Evolutionary conservation across 2,888 invertebrate genomes (phyloP), one percentile per base, ranked within the genome.

Genomic region (Leptogaster cylindrica): DNA sequence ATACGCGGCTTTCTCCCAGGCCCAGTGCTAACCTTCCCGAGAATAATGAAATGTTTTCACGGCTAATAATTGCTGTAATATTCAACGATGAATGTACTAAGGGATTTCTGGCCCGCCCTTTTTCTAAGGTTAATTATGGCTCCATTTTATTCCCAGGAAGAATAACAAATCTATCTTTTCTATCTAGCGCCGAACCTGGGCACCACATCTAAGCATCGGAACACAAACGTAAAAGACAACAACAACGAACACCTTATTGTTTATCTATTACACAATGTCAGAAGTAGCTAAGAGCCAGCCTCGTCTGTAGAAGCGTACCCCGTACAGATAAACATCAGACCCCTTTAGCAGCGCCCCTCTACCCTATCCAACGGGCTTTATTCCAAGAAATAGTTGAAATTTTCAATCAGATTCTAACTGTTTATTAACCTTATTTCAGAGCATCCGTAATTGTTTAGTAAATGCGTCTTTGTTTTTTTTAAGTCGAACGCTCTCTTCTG

Each of bases 381-480:
- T 63, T 44, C 51, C 44, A 31, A 64, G 67, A 67, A 64, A 67
- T 51, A 23, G 44, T 63, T 51, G 48, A 63, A 61, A 66, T 66
- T 55, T 33, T 66, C 61, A 69, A 69, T 69, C 69, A 69, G 63
- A 52, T 63, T 69, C 69, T 69, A 69, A 69, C 69, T 69, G 69
- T 69, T 69, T 66, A 69, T 69, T 69, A 69, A 66, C 69, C 69
- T 69, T 66, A 51, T 69, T 69, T 69, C 41, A 51, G 50, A 58
- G 48, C 55, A 51, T 68, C 51, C 52, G 65, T 65, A 68, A 68
- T 68, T 68, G 61, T 68, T n/a, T n/a, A 31, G 55, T 48, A 68
- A 66, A 63, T 55, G 65, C 44, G 50, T 55, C 65, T 58, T 55
- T 68, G 55, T 58, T n/a, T n/a, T n/a, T n/a, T n/a, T n/a, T n/a